Base-by-base conservation (phyloP, 2,888 invertebrate genomes). In the Taenaris catops region DNA sequence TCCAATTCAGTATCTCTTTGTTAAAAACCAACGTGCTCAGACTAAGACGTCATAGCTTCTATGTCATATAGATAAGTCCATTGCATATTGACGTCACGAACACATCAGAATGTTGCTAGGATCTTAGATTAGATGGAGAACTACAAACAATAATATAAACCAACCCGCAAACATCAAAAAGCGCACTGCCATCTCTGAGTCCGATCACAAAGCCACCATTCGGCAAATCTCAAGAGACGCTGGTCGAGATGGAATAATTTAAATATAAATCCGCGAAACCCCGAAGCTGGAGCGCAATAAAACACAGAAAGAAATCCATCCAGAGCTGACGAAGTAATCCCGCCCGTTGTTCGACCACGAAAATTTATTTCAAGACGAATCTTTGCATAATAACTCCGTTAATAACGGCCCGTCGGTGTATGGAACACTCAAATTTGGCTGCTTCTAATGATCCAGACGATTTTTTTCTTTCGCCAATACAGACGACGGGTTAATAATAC, bases 221-320 rank as follows among this genome's bases (percentile, higher is more conserved):
- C 34, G 35, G 39, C 42, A 42, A 45, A 42, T 42, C 45, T 45
- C 47, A 20, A 36, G 40, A 42, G 55, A 56, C 48, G 45, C 53
- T 57, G 58, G 57, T 53, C 57, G 56, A 68, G 67, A 70, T 70
- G 63, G 62, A 71, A 70, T 72, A 71, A 73, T 70, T 73, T 71
- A 50, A 72, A 68, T 67, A 67, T 66, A 69, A 69, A 60, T 66
- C 72, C 62, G 53, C 51, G 51, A 55, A 63, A 63, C 54, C 61
- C 55, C 55, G 48, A 51, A 51, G 61, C 57, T 55, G 58, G 51
- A 57, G 61, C 57, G 65, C 62, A 73, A 73, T 75, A 74, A 74
- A 72, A 66, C 63, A 66, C 61, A 63, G 63, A 61, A 57, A 58
- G 52, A 47, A 63, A 64, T 65, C 62, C 66, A 63, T 61, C 63